Base-by-base conservation (phyloP, 2,113 vertebrate genomes). In the Ctenomys sociabilis region DNA sequence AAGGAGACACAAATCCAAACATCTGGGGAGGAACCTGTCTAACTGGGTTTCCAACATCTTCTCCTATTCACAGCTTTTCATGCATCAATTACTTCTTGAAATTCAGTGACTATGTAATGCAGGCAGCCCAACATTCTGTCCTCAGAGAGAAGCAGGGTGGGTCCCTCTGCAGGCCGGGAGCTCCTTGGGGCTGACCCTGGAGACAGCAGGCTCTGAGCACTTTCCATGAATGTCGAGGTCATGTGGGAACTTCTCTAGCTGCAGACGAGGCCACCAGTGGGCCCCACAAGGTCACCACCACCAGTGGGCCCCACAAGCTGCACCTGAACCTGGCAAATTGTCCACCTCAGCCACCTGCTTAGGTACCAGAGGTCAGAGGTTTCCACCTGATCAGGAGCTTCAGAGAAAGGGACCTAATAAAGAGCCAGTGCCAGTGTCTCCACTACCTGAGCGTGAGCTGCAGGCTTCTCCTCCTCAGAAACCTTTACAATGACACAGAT, bases 121-220 rank as follows among this genome's bases (percentile, higher is more conserved):
- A 35, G 17, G 12, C 21, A 5, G 26, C 22, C 35, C 10, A 1
- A 30, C 1, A 11, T 9, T 13, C 0, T 0, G 22, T 59, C 61
- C 37, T 85, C 7, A 0, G 26, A 26, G 30, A 40, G 54, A 16
- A 2, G 28, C 0, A 16, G 30, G 17, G 5, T 8, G 63, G 52
- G 37, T 0, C 7, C 28, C 21, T 32, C n/a, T 13, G 12, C 13
- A 40, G 30, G 8, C 32, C n/a, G 16, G 70, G 32, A 52, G n/a
- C 7, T 26, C 26, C 88, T n/a, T 6, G 0, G 35, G 35, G 0
- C 59, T 5, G 4, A 5, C 32, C 30, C 45, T 9, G 2, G 17
- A 59, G n/a, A 40, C 9, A 7, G 1, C n/a, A 28, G 83, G 49
- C 5, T 5, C 28, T 6, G n/a, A 26, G 54, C 30, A 28, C 24